Base-by-base conservation (phyloP, 2,888 invertebrate genomes). In the Xestia sexstrigata region DNA sequence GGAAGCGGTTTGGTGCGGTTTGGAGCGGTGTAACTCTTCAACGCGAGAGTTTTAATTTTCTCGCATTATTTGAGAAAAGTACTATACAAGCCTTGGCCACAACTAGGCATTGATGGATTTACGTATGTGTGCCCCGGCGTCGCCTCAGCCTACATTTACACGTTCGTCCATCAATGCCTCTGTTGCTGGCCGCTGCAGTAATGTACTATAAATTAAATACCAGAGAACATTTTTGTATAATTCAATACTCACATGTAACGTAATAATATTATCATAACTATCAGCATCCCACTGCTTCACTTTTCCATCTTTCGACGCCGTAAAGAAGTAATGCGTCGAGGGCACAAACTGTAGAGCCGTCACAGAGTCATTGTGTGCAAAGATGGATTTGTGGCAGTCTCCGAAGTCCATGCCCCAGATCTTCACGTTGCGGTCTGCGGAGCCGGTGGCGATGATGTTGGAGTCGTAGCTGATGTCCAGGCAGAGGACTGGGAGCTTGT, bases 341-440 rank as follows among this genome's bases (percentile, higher is more conserved):
- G 99, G 98, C 35, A 99, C 98, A 92, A 99, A 99, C 90, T 98
- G 98, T 52, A 99, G 93, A 52, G 98, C 97, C 79, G 99, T 99
- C 17, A 99, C 98, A 0, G 99, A 98, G 94, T 99, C 99, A 90
- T 99, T 99, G 94, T 99, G 99, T 0, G 99, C 99, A 94, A 99
- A 99, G 87, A 99, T 97, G 0, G 99, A 99, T 90, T 98, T 98
- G 95, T 99, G 99, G 89, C 99, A 99, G 94, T 99, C 99, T n/a
- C 99, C 99, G 93, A 99, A 99, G 95, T 99, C 99, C 95, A 99
- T 97, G 55, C 99, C 99, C 99, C 99, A 99, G 82, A 99, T 98
- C 97, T 99, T 99, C 47, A 99, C 97, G 93, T 99, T 99, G 62
- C 99, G 97, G 96, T 99, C 99, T 0, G 98, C 98, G 5, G 99